A percentile compares a stretch with the other conserved stretches of the same genome.
These are phyloP conservation scores for Parthenolecanium corni DNA, from an alignment of 2,888 invertebrate species.

Conservation along the genomic window DNA sequence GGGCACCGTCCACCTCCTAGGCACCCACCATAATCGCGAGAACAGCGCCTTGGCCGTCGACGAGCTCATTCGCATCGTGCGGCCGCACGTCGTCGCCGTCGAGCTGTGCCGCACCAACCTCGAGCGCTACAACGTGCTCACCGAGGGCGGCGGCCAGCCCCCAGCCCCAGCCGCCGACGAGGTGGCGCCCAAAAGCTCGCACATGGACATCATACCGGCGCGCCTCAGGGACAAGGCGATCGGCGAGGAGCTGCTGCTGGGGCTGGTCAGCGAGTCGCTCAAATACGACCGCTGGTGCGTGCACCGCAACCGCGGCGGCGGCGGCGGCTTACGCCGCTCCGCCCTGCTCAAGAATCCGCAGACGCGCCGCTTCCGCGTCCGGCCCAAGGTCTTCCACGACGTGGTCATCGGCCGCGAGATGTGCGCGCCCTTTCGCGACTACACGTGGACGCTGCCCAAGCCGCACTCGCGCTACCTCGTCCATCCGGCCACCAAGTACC, in stretches of 20 bases:
- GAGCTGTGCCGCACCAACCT: conserved; percentile 17
- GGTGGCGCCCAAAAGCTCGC: background rate
- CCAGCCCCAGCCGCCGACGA: background rate
- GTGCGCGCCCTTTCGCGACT: conserved; percentile 10
- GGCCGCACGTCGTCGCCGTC: conserved; percentile 16
- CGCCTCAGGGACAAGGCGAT: conserved; percentile 8
- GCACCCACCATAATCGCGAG: conserved; percentile 12
- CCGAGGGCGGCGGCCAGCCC: background rate
- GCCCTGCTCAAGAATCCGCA: background rate
- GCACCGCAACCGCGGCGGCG: background rate
- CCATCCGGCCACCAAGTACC: background rate
- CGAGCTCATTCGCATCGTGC: background rate
- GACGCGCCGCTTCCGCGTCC: background rate
- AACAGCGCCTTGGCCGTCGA: conserved; percentile 2
- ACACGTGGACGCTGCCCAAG: background rate
- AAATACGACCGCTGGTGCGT: conserved; percentile 12
- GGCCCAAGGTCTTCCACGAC: conserved; percentile 10
- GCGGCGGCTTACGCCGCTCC: background rate
- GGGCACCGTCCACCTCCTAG: conserved; percentile 11
- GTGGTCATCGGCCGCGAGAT: conserved; percentile 16
- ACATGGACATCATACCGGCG: conserved; percentile 9
- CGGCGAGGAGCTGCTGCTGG: conserved; percentile 10
- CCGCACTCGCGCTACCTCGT: background rate
- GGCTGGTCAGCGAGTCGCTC: conserved; percentile 7
- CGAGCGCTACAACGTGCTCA: conserved; percentile 14